Evolutionary conservation across 1,140 invertebrate species (phyloP).

Genomic region (Anoplolepis gracilipes): DNA sequence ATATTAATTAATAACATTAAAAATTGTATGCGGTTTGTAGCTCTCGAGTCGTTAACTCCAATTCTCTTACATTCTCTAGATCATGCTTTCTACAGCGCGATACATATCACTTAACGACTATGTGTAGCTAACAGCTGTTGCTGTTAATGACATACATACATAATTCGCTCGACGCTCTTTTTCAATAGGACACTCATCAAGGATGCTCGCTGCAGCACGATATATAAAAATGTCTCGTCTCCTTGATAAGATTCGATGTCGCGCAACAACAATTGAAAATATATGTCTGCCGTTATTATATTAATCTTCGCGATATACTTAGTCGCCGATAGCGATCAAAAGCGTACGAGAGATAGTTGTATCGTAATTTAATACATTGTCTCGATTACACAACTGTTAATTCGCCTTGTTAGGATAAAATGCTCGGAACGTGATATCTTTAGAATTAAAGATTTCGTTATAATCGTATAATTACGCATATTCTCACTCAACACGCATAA

Average conservation of each 20-base stretch:
- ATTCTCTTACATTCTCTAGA: slow-evolving; percentile 61
- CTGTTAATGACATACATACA: slow-evolving; percentile 49
- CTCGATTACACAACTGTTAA: slow-evolving; percentile 20
- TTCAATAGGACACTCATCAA: slow-evolving; percentile 63
- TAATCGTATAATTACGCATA: not conserved
- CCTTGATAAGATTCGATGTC: slow-evolving; percentile 55
- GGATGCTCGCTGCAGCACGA: not conserved
- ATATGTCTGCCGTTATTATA: slow-evolving; percentile 22
- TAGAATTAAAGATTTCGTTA: slow-evolving; percentile 34
- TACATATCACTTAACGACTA: slow-evolving; percentile 62
- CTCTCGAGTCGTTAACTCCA: slow-evolving; percentile 23
- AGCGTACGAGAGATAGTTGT: slow-evolving; percentile 28
- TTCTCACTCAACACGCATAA: slow-evolving; percentile 48
- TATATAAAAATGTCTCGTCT: slow-evolving; percentile 25
- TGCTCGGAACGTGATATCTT: slow-evolving; percentile 32
- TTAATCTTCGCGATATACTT: slow-evolving; percentile 23
- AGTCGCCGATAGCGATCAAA: not conserved
- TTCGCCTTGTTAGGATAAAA: slow-evolving; percentile 19
- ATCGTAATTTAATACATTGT: slow-evolving; percentile 35
- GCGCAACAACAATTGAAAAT: slow-evolving; percentile 57
- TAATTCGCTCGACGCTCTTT: slow-evolving; percentile 53
- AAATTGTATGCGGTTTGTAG: slow-evolving; percentile 54
- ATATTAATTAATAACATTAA: slow-evolving; percentile 47
- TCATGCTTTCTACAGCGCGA: slow-evolving; percentile 61
- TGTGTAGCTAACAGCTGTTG: slow-evolving; percentile 23